phyloP scores from a whole-genome alignment of 2,797 vertebrate species.

The Peromyscus aztecus region DNA sequence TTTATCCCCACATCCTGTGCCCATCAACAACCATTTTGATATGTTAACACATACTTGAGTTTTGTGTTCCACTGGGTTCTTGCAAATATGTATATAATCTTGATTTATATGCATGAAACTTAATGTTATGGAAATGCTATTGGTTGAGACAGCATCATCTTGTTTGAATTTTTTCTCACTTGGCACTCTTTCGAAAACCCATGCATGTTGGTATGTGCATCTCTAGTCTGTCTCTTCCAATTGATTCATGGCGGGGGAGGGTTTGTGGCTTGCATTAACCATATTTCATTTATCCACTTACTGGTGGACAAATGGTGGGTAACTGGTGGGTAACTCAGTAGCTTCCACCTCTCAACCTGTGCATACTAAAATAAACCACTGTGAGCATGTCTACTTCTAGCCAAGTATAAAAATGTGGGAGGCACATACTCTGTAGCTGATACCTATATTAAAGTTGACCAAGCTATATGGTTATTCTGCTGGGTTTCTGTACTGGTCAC shows the following conservation, averaged over 20 bases:
- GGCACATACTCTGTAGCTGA: not conserved
- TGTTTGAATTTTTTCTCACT: not conserved
- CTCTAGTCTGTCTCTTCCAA: not conserved
- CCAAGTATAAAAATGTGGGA: not conserved
- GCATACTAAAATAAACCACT: not conserved
- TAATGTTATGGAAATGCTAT: not conserved
- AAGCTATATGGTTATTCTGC: not conserved
- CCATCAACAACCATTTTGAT: not conserved
- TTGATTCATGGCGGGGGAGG: too few species aligned
- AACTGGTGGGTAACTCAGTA: not conserved
- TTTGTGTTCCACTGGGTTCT: not conserved
- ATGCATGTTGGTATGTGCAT: not conserved
- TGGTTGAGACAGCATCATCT: not conserved
- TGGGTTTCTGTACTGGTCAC: not conserved
- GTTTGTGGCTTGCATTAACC: not conserved
- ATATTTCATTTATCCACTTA: not conserved
- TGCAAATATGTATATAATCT: constrained; percentile 28
- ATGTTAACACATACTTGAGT: not conserved
- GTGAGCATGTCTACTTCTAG: not conserved
- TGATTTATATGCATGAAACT: not conserved
- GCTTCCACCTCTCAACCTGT: not conserved
- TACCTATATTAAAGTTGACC: not conserved
- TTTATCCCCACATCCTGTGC: not conserved
- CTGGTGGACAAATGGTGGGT: too few species aligned
- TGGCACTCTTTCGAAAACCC: not conserved